These are phyloP conservation scores for Poeciliopsis occidentalis DNA, from an alignment of 2,113 vertebrate species.

Conservation along the genomic window DNA sequence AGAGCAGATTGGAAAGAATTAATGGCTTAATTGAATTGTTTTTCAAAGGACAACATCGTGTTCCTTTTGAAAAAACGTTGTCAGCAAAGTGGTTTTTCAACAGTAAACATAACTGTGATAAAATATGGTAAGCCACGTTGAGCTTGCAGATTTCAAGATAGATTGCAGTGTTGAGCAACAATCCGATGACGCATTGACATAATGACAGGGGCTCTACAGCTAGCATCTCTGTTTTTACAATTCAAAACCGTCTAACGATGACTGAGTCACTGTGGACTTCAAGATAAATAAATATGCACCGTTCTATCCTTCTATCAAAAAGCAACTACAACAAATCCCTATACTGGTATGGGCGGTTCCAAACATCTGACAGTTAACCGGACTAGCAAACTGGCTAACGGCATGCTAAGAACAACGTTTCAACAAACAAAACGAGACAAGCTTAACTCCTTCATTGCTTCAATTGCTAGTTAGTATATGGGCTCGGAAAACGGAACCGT, in stretches of 20 bases:
- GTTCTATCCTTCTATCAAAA: neutral
- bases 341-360: constrained; percentile 43
- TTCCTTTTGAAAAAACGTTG: no score
- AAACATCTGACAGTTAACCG: constrained; percentile 48
- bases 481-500: fast-evolving
- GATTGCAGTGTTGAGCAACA: constrained; percentile 35
- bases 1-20: no score
- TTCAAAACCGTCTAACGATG: neutral
- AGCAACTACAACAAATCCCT: neutral
- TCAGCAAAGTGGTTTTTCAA: neutral
- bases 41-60: no score
- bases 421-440: neutral
- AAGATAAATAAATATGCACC: neutral
- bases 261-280: neutral
- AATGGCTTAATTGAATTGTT: no score
- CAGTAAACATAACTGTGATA: neutral
- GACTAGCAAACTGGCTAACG: constrained; percentile 35
- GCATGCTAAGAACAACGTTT: constrained; percentile 55
- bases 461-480: fast-evolving
- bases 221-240: constrained; percentile 16
- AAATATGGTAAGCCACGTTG: neutral
- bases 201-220: constrained; percentile 31
- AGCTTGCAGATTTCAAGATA: constrained; percentile 20
- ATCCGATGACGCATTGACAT: constrained; percentile 68
- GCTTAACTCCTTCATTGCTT: neutral